Evolutionary conservation across 2,888 invertebrate genomes (phyloP).

Genomic region (Agrochola macilenta): DNA sequence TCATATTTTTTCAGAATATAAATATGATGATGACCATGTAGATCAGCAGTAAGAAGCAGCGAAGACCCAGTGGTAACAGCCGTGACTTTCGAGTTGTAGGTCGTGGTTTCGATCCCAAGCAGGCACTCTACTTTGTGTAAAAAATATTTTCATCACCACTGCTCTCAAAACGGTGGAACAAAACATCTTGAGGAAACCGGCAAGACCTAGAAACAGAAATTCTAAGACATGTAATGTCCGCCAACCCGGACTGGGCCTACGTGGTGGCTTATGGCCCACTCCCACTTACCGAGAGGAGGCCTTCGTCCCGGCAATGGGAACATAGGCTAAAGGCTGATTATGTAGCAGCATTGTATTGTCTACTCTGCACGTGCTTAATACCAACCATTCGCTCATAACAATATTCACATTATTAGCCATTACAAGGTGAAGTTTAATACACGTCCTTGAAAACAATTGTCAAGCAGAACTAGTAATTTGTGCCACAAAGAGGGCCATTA

Average conservation of each 20-base stretch:
- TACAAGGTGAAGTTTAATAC: slow-evolving; percentile 37
- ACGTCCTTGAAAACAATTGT: slow-evolving; percentile 40
- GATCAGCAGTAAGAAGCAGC: not conserved
- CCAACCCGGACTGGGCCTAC: not conserved
- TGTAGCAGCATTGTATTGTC: not conserved
- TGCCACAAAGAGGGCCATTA: slow-evolving; percentile 54
- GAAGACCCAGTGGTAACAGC: too few species aligned
- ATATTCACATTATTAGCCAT: slow-evolving; percentile 16
- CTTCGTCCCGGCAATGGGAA: not conserved
- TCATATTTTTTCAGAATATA: too few species aligned
- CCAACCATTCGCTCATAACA: not conserved
- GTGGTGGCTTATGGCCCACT: not conserved
- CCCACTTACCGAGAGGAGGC: too few species aligned
- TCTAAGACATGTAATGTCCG: not conserved
- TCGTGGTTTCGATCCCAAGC: too few species aligned
- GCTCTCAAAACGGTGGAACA: too few species aligned
- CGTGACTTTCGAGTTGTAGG: too few species aligned
- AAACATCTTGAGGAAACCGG: too few species aligned
- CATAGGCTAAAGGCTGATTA: not conserved
- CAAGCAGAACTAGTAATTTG: slow-evolving; percentile 51
- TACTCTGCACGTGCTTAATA: not conserved
- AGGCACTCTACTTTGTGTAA: too few species aligned
- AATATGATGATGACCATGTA: not conserved
- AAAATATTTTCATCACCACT: too few species aligned
- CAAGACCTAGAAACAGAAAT: not conserved